Evolutionary conservation across 2,888 invertebrate genomes (phyloP), one percentile per base, ranked within the genome.

Genomic region (Mythimna ferrago): DNA sequence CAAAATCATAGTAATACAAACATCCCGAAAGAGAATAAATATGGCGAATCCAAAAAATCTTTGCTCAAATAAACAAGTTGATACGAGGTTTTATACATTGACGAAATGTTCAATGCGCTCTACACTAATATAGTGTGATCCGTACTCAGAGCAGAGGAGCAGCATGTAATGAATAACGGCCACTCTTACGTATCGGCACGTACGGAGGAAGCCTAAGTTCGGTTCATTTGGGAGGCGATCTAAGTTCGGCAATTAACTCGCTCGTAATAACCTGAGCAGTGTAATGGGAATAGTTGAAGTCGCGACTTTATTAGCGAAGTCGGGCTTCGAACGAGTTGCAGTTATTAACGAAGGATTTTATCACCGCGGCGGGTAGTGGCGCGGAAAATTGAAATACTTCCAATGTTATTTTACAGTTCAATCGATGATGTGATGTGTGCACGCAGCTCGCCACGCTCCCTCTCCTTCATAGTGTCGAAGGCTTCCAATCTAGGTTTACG

Each of bases 161-260:
- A 6, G 9, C 14, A 6, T 10, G 58, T 66, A 73, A 68, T 62
- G 71, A 71, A 60, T 71, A 64, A 66, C 61, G 62, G 35, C 63
- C 60, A 58, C 60, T 78, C 53, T 41, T 64, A 78, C 68, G 69
- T 63, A 82, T 72, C 58, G 68, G 65, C 68, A 61, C 66, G 73
- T 69, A 16, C 10, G 35, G 9, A 19, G 54, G 48, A n/a, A 62
- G 14, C 48, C 9, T 14, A 58, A 83, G 41, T 71, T 73, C 48
- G 56, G 71, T 53, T 78, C 57, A 66, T 68, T 72, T 38, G 73
- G 62, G 32, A 66, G 54, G 66, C 63, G 66, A 75, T 69, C 66
- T 69, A 71, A 80, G 66, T 80, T 82, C 69, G 57, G 53, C 75
- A 73, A 64, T 65, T 70, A 79, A 84, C 77, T 86, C 71, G 68